Evolutionary conservation across 92 coral and sea anemone genomes (phyloP).

Genomic region (Phenganax stokvisi): DNA sequence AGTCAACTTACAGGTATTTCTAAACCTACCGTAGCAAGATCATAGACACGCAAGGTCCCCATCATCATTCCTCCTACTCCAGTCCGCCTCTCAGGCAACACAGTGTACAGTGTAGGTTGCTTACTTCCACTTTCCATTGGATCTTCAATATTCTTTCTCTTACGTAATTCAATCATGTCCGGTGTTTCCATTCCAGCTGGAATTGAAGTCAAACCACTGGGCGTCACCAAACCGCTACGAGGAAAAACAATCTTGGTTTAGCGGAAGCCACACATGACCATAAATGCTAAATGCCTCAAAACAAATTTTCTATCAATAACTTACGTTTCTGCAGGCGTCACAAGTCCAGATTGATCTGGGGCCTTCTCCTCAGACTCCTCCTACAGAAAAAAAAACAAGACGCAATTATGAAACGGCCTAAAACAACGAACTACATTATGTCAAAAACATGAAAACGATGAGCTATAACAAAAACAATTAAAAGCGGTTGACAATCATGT

Average conservation of each 20-base stretch:
- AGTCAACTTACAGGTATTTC: neutral
- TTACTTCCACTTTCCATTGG: conserved; percentile 94
- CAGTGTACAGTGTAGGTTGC: conserved; percentile 88
- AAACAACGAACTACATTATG: too few species aligned
- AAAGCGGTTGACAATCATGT: neutral
- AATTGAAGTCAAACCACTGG: conserved; percentile 95
- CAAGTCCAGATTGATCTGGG: conserved; percentile 87
- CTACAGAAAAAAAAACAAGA: too few species aligned
- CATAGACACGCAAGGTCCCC: conserved; percentile 98
- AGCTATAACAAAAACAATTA: neutral
- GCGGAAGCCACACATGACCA: neutral
- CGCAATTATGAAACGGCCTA: too few species aligned
- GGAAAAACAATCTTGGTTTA: neutral
- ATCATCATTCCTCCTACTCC: conserved; percentile 92
- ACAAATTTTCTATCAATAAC: conserved; percentile 7
- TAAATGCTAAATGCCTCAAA: neutral
- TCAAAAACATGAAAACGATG: neutral
- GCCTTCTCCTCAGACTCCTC: conserved; percentile 85
- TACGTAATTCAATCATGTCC: conserved; percentile 95
- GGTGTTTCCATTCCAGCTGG: conserved; percentile 99
- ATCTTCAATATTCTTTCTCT: conserved; percentile 90
- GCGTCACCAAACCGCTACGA: conserved; percentile 84
- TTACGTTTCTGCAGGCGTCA: conserved; percentile 98
- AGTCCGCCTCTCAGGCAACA: conserved; percentile 83
- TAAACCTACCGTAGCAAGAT: conserved; percentile 59